A percentile compares a stretch with the other conserved stretches of the same genome.
phyloP scores from a whole-genome alignment of 2,888 invertebrate genomes.

The Pegoplata infirma region DNA sequence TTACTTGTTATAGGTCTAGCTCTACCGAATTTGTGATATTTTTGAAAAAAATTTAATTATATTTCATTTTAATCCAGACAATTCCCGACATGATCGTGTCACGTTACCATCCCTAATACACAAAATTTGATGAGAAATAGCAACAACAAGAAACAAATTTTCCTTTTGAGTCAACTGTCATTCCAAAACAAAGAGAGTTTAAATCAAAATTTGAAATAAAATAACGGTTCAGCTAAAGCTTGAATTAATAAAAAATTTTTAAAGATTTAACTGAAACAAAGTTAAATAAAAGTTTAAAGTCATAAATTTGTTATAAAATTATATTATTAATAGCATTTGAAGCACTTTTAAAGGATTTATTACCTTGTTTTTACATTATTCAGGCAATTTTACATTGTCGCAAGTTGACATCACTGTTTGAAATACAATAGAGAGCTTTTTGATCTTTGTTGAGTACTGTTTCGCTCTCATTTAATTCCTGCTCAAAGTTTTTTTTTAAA shows the following conservation, averaged over 20 bases:
- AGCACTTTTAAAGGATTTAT: not conserved
- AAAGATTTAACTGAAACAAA: not conserved
- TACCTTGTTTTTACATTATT: not conserved
- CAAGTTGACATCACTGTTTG: not conserved
- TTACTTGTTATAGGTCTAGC: too few species aligned
- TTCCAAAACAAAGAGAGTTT: constrained; percentile 33
- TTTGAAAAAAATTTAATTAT: too few species aligned
- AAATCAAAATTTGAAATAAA: constrained; percentile 11
- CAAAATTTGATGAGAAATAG: not conserved
- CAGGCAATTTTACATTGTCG: not conserved
- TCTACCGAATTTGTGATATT: too few species aligned
- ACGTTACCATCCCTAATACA: too few species aligned
- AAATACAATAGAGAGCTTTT: constrained; percentile 11
- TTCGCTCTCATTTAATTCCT: constrained; percentile 15
- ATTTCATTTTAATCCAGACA: too few species aligned
- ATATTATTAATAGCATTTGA: not conserved
- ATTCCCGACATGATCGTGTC: too few species aligned
- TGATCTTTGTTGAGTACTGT: too few species aligned
- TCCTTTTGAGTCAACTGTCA: not conserved
- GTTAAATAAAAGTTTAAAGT: not conserved
- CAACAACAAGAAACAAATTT: not conserved
- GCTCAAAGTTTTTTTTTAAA: constrained; percentile 28
- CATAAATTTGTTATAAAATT: not conserved
- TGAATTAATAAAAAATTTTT: not conserved
- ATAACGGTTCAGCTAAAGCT: constrained; percentile 8